These are phyloP conservation scores for Branchinecta lindahli DNA, from an alignment of 1,140 invertebrate genomes.

Conservation along the genomic window DNA sequence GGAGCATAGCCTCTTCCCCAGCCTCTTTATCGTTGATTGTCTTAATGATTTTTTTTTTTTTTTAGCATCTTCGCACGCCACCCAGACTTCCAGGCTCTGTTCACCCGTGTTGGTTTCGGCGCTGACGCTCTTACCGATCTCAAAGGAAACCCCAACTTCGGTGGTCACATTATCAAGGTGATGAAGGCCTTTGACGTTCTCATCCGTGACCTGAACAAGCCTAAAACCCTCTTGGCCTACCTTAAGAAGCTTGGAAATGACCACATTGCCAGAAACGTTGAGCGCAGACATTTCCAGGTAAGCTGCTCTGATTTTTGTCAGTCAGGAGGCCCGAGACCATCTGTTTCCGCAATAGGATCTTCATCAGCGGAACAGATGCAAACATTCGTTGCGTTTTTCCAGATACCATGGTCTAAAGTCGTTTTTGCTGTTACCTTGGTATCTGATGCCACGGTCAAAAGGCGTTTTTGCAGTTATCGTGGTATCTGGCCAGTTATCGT, in stretches of 20 bases:
- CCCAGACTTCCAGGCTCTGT: background rate
- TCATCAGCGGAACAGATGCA: no score
- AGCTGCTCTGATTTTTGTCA: background rate
- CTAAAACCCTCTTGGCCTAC: background rate
- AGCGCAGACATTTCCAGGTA: constrained; percentile 2
- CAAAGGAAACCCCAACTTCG: background rate
- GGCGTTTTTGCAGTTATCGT: no score
- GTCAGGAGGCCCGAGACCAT: no score
- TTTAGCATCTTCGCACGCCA: background rate
- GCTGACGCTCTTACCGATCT: background rate
- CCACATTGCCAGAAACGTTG: constrained; percentile 3
- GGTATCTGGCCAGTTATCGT: no score
- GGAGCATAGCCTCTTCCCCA: no score
- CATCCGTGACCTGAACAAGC: background rate
- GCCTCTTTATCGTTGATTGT: no score
- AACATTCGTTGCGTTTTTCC: no score
- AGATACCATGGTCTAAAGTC: no score
- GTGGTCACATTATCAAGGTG: background rate
- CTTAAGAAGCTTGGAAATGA: background rate
- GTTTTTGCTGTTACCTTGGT: no score
- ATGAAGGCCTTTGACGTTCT: background rate
- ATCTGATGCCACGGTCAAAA: no score
- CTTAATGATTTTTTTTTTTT: no score
- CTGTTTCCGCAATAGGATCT: no score
- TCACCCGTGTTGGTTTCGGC: background rate